phyloP scores from a whole-genome alignment of 2,797 vertebrate genomes.

The Phalanger gymnotis region DNA sequence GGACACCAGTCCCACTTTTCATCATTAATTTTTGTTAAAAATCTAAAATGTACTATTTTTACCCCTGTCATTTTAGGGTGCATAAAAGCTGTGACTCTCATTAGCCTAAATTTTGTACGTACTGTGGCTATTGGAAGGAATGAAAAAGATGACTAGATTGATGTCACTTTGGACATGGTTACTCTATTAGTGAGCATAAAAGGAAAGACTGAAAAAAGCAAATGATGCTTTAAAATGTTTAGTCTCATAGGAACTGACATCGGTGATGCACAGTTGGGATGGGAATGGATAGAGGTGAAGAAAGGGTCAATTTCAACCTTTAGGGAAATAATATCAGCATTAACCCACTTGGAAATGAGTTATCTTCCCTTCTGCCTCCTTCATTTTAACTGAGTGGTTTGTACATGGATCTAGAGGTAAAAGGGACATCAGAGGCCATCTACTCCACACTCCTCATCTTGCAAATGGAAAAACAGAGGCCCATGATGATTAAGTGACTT shows the following conservation, averaged over 20 bases:
- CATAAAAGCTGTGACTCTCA: slow-evolving; percentile 39
- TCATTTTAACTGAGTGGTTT: slow-evolving; percentile 11
- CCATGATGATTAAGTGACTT: background rate
- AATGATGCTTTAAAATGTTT: background rate
- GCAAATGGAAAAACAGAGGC: background rate
- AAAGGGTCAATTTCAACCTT: background rate
- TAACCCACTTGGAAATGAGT: slow-evolving; percentile 10
- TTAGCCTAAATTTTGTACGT: slow-evolving; percentile 5
- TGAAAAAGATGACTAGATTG: slow-evolving; percentile 3
- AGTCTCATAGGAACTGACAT: background rate
- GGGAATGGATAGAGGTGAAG: background rate
- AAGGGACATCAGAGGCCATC: background rate
- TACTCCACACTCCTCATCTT: background rate
- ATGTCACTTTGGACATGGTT: background rate
- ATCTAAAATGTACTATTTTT: slow-evolving; percentile 37
- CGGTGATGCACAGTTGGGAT: background rate
- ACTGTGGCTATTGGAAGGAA: background rate
- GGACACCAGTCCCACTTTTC: background rate
- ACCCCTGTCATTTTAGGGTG: background rate
- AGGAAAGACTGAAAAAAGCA: background rate
- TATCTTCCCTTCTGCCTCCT: slow-evolving; percentile 16
- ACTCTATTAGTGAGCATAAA: slow-evolving; percentile 15
- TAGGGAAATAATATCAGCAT: background rate
- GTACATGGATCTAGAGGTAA: background rate
- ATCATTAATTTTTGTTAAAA: background rate